A percentile compares a stretch with the other conserved stretches of the same genome.
phyloP scores from a whole-genome alignment of 2,797 vertebrate species.

The Masticophis lateralis region DNA sequence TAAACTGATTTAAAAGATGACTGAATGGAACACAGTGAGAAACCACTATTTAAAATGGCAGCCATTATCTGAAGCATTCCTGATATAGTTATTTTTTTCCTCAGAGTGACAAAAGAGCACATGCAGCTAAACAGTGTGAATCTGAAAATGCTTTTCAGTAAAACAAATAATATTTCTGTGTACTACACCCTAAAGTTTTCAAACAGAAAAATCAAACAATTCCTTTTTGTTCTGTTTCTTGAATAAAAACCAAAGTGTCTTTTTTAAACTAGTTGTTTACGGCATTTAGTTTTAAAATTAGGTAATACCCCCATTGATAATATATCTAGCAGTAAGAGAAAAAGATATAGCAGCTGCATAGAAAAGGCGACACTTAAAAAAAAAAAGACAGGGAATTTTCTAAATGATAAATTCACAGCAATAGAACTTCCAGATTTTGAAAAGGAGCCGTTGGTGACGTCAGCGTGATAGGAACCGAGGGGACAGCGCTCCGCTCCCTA shows the following conservation, averaged over 20 bases:
- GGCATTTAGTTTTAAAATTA: neutral
- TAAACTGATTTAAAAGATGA: conserved; percentile 1
- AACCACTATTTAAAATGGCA: neutral
- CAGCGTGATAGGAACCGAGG: no score
- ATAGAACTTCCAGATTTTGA: neutral
- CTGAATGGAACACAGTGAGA: neutral
- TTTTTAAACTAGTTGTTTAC: neutral
- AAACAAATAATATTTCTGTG: neutral
- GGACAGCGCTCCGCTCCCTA: no score
- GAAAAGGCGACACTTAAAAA: neutral
- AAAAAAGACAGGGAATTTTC: neutral
- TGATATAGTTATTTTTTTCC: neutral
- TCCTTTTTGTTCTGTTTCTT: neutral
- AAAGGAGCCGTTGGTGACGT: no score
- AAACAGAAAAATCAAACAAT: neutral
- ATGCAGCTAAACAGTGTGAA: neutral
- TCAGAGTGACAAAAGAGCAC: conserved; percentile 1
- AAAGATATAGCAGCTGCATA: neutral
- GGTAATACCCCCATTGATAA: neutral
- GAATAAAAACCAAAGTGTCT: neutral
- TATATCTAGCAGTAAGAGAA: no score
- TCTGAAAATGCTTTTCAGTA: neutral
- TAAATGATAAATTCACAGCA: neutral
- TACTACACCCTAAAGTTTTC: neutral
- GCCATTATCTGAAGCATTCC: neutral